phyloP scores from a whole-genome alignment of 1,140 invertebrate species.

The Helicoverpa armigera region DNA sequence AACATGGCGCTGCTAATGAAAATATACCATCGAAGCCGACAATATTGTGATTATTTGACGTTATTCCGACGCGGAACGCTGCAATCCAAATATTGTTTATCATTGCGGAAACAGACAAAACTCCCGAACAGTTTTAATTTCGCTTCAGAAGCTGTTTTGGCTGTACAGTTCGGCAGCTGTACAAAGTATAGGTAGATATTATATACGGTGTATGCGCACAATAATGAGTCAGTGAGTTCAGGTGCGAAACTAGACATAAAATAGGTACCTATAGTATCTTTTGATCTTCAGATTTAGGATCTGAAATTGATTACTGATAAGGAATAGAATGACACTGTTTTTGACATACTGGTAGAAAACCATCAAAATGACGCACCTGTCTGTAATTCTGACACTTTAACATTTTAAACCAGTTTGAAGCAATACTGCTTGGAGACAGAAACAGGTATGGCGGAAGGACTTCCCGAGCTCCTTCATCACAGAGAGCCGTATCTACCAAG shows the following conservation, averaged over 20 bases:
- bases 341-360: no score
- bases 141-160: constrained; percentile 57
- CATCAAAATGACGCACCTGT: no score
- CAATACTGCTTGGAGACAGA: no score
- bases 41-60: constrained; percentile 48
- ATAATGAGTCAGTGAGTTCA: neutral
- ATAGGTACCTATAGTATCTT: no score
- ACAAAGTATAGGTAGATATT: neutral
- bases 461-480: no score
- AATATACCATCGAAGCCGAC: constrained; percentile 21
- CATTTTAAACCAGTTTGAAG: no score
- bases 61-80: constrained; percentile 34
- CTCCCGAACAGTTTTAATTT: constrained; percentile 60
- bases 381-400: no score
- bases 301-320: no score
- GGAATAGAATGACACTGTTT: no score
- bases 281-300: no score
- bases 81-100: constrained; percentile 58
- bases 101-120: constrained; percentile 55
- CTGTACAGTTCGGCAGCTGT: constrained; percentile 20
- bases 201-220: neutral
- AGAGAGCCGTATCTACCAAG: no score
- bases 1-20: constrained; percentile 26
- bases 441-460: no score
- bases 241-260: neutral